A percentile compares a stretch with the other conserved stretches of the same genome.
Evolutionary conservation across 2,113 vertebrate species (phyloP).

Genomic region (Seriola quinqueradiata): DNA sequence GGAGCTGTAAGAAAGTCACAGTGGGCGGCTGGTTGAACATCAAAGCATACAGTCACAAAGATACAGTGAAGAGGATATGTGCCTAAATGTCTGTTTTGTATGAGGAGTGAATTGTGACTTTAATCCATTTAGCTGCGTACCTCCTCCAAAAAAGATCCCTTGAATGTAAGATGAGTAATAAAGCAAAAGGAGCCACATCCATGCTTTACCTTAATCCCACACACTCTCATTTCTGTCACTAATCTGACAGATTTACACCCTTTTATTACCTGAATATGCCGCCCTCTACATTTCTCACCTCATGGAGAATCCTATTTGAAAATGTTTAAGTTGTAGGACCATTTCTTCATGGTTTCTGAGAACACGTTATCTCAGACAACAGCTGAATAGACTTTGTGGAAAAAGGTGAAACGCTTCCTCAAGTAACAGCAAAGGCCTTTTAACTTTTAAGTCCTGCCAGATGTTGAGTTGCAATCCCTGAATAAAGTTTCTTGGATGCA

Average conservation of each 20-base stretch:
- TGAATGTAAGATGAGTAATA: slow-evolving; percentile 79
- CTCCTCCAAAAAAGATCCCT: slow-evolving; percentile 63
- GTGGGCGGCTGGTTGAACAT: slow-evolving; percentile 80
- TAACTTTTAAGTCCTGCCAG: slow-evolving; percentile 37
- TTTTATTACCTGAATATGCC: slow-evolving; percentile 78
- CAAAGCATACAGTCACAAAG: slow-evolving; percentile 73
- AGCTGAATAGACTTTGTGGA: slow-evolving; percentile 58
- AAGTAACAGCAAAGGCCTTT: slow-evolving; percentile 31
- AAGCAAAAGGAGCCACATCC: slow-evolving; percentile 70
- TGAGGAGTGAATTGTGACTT: slow-evolving; percentile 71
- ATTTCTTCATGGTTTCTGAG: slow-evolving; percentile 51
- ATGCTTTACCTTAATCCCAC: slow-evolving; percentile 79
- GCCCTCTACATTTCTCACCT: slow-evolving; percentile 72
- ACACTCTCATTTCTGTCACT: slow-evolving; percentile 75
- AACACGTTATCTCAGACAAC: slow-evolving; percentile 64
- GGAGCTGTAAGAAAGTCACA: slow-evolving; percentile 68
- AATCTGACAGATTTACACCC: slow-evolving; percentile 81
- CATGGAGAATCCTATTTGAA: slow-evolving; percentile 55
- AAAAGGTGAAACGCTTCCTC: slow-evolving; percentile 35
- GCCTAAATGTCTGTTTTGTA: slow-evolving; percentile 75
- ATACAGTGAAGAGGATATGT: slow-evolving; percentile 69
- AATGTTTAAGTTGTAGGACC: slow-evolving; percentile 58
- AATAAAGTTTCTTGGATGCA: slow-evolving; percentile 62
- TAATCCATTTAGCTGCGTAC: slow-evolving; percentile 80
- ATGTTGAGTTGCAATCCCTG: slow-evolving; percentile 27